A percentile compares a stretch with the other conserved stretches of the same genome.
phyloP scores from a whole-genome alignment of 2,797 vertebrate species.

The Zalophus californianus region DNA sequence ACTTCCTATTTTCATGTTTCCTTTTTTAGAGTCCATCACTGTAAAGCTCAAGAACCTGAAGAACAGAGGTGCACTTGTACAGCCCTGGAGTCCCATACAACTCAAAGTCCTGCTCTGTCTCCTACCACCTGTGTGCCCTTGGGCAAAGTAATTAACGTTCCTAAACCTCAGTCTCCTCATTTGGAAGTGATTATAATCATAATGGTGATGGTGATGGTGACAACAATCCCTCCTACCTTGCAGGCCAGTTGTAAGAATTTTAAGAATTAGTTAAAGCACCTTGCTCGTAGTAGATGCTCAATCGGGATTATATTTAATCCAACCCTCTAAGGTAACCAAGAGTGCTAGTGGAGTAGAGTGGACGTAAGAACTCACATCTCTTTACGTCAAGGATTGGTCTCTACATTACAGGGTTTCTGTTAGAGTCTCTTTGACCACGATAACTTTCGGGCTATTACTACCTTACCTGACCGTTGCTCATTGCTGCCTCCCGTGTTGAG shows the following conservation, averaged over 20 bases:
- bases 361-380: background rate
- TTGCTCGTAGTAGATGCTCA: background rate
- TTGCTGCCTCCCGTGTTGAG: background rate
- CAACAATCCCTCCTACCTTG: background rate
- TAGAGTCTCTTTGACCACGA: background rate
- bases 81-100: background rate
- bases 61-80: background rate
- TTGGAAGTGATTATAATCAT: background rate
- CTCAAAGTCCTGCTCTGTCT: background rate
- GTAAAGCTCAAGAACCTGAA: background rate
- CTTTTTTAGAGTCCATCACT: background rate
- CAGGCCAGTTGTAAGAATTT: background rate
- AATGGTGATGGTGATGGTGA: background rate
- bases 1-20: background rate
- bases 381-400: background rate
- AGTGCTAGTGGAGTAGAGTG: background rate
- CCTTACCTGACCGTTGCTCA: background rate
- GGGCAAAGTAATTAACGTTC: background rate
- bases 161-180: background rate
- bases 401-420: background rate
- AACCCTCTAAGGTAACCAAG: background rate
- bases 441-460: background rate
- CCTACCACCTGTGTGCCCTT: background rate
- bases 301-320: background rate
- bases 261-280: background rate